Evolutionary conservation across 2,113 vertebrate genomes (phyloP), one percentile per base, ranked within the genome.

Genomic region (Rynchops niger): DNA sequence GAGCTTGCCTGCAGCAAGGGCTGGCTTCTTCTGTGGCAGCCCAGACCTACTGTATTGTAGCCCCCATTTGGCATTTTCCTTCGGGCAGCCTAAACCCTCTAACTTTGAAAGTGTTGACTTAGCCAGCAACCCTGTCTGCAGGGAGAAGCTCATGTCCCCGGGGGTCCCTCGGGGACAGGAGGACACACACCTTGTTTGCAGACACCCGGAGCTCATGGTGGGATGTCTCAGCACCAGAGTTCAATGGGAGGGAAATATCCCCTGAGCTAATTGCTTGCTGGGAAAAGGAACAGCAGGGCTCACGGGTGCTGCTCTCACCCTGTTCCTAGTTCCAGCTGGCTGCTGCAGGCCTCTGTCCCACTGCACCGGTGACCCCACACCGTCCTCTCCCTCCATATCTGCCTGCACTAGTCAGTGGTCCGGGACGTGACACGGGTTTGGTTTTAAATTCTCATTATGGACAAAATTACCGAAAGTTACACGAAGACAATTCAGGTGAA

Each of bases 381-480:
- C 34, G 22, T 12, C 8, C 15, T 61, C 38, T 43, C 78, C 49
- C 76, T 65, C 89, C 74, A 29, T 73, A 84, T 58, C 82, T 62
- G 40, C 84, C 88, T 67, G n/a, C 72, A 71, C 14, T 73, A 87
- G 58, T 66, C 43, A 56, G 4, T 2, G 84, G 38, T 55, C 52
- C 83, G 92, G 92, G 81, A 95, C 34, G 85, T 18, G 42, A 94
- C 18, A 66, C 65, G 85, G 74, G 47, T 79, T 84, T 90, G 77
- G 52, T 82, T 85, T 93, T 42, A 70, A 88, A 89, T 83, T 97
- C 88, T 81, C 45, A 77, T 93, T 49, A 93, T 90, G 93, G 93
- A 90, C 79, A 96, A 96, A 95, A 80, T 78, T 81, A 97, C 94
- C 78, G 81, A 90, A 96, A 12, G 21, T 87, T 89, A 96, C 45